Evolutionary conservation across 2,113 vertebrate genomes (phyloP).

Genomic region (Anas platyrhynchos): DNA sequence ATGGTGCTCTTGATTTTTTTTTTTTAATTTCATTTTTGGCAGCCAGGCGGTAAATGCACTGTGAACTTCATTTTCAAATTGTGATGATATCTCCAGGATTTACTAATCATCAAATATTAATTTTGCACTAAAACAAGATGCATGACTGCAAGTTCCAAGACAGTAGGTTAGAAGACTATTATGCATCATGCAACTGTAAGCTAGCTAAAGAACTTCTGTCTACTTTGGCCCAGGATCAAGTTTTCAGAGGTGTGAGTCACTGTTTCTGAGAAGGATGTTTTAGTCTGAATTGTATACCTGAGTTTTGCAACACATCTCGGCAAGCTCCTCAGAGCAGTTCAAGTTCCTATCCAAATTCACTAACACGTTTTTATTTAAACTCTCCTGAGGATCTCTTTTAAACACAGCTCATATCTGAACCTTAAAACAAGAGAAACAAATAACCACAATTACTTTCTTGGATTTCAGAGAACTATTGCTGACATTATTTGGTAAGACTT

Average conservation of each 20-base stretch:
- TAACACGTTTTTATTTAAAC: background rate
- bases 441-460: background rate
- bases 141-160: constrained; percentile 26
- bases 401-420: background rate
- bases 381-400: background rate
- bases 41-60: background rate
- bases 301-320: constrained; percentile 21
- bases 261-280: constrained; percentile 22
- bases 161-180: constrained; percentile 1
- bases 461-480: background rate
- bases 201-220: constrained; percentile 7
- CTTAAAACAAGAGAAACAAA: background rate
- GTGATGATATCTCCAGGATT: constrained; percentile 45
- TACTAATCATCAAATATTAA: constrained; percentile 39
- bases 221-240: background rate
- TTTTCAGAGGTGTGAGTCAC: constrained; percentile 28
- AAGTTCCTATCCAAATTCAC: constrained; percentile 17
- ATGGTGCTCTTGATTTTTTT: background rate
- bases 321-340: constrained; percentile 20
- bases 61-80: constrained; percentile 29
- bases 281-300: background rate
- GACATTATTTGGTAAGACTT: background rate
- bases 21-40: background rate
- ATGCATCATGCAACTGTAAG: background rate
- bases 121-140: constrained; percentile 19